A percentile compares a stretch with the other conserved stretches of the same genome.
These are phyloP conservation scores for Drosophila neotestacea DNA, from an alignment of 2,888 invertebrate genomes.

Conservation along the genomic window DNA sequence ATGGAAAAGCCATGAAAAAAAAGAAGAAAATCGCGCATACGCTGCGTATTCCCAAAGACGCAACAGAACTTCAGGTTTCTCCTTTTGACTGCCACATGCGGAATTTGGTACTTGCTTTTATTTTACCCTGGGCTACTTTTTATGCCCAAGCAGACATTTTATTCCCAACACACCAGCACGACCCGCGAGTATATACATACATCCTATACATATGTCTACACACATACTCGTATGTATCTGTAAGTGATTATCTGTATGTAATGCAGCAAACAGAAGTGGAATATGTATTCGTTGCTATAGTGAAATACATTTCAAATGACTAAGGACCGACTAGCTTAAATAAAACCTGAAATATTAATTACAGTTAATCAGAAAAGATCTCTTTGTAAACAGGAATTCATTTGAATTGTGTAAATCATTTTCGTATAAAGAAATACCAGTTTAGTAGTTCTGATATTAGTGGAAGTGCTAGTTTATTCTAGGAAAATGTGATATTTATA, in stretches of 20 bases:
- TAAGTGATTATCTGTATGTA: slow-evolving; percentile 66
- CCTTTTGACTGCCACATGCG: slow-evolving; percentile 53
- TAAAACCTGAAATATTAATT: not conserved
- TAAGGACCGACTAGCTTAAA: not conserved
- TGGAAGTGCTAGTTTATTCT: not conserved
- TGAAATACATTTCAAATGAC: slow-evolving; percentile 12
- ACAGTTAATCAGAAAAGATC: not conserved
- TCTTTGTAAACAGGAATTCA: not conserved
- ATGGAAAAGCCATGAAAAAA: slow-evolving; percentile 19
- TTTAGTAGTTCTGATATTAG: not conserved
- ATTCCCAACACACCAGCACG: slow-evolving; percentile 65
- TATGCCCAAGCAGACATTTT: slow-evolving; percentile 60
- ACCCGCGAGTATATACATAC: slow-evolving; percentile 12
- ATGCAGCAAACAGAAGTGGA: slow-evolving; percentile 27
- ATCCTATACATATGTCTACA: not conserved
- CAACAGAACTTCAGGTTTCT: slow-evolving; percentile 56
- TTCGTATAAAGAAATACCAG: no score
- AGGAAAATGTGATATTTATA: not conserved
- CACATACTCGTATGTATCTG: slow-evolving; percentile 15
- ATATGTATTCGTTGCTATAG: slow-evolving; percentile 11
- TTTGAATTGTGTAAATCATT: not conserved
- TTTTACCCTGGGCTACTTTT: slow-evolving; percentile 74
- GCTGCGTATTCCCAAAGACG: slow-evolving; percentile 70
- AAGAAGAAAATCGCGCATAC: slow-evolving; percentile 60
- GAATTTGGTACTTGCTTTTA: slow-evolving; percentile 67